phyloP scores from a whole-genome alignment of 2,888 invertebrate species.

The Papilio protenor region DNA sequence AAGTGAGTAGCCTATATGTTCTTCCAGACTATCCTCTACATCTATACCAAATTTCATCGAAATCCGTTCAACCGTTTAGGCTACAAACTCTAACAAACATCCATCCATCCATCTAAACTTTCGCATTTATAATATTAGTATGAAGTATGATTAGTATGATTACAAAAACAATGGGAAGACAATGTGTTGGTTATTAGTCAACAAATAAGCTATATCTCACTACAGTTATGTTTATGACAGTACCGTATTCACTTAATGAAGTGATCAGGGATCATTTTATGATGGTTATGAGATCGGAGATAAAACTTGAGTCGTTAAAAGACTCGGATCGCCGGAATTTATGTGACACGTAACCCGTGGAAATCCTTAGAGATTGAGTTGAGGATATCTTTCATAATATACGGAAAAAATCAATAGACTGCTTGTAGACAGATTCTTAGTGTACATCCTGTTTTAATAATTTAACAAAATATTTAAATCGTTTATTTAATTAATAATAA shows the following conservation, averaged over 20 bases:
- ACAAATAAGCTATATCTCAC: not conserved
- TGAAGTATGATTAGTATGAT: no score
- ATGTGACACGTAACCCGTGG: not conserved
- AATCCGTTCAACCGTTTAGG: no score
- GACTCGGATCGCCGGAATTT: slow-evolving; percentile 1
- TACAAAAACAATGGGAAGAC: no score
- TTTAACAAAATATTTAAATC: not conserved
- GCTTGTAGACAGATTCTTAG: not conserved
- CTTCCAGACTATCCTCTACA: no score
- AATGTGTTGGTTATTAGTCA: no score
- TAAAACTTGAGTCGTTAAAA: slow-evolving; percentile 19
- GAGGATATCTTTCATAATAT: not conserved
- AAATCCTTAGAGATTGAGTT: slow-evolving; percentile 8
- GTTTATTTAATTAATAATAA: not conserved
- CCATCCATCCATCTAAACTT: no score
- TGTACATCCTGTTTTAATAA: not conserved
- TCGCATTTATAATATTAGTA: no score
- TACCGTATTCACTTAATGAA: slow-evolving; percentile 8
- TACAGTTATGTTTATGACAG: not conserved
- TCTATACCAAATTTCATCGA: no score
- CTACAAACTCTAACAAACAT: no score
- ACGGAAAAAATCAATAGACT: not conserved
- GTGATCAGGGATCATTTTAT: slow-evolving; percentile 3
- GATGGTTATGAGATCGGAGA: not conserved
- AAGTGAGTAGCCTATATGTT: no score